Evolutionary conservation across 2,113 vertebrate species (phyloP).

Genomic region (Coryphaenoides rupestris): DNA sequence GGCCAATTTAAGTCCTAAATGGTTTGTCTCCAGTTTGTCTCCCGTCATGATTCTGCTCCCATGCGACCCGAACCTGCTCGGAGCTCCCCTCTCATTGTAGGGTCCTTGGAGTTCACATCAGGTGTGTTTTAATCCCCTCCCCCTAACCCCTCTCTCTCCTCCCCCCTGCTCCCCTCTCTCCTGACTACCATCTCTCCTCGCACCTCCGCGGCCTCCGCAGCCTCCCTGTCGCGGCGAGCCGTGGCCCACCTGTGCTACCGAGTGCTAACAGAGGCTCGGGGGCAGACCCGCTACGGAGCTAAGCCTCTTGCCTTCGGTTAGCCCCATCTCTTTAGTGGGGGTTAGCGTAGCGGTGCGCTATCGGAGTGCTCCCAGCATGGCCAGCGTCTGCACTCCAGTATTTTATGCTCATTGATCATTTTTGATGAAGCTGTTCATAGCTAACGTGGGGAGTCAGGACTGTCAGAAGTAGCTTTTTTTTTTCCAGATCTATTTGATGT

Average conservation of each 20-base stretch:
- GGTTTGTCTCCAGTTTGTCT: constrained; percentile 76
- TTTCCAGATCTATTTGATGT: too few species aligned
- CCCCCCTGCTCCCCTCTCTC: neutral
- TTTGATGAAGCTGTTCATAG: too few species aligned
- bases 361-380: too few species aligned
- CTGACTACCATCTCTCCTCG: constrained; percentile 8
- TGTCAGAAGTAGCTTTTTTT: too few species aligned
- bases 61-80: constrained; percentile 57
- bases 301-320: too few species aligned
- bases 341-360: too few species aligned
- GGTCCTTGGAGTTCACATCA: constrained; percentile 66
- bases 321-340: too few species aligned
- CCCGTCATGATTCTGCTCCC: constrained; percentile 61
- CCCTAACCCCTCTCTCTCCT: constrained; percentile 15
- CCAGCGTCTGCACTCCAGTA: too few species aligned
- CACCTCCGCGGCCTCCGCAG: constrained; percentile 13
- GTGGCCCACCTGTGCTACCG: constrained; percentile 17
- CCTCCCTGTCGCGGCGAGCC: constrained; percentile 15
- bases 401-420: too few species aligned
- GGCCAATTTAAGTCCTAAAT: constrained; percentile 79
- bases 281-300: neutral
- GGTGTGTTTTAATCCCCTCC: constrained; percentile 54
- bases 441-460: too few species aligned
- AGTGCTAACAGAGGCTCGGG: neutral
- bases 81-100: constrained; percentile 48